Evolutionary conservation across 2,797 vertebrate species (phyloP).

Genomic region (Bucorvus abyssinicus): DNA sequence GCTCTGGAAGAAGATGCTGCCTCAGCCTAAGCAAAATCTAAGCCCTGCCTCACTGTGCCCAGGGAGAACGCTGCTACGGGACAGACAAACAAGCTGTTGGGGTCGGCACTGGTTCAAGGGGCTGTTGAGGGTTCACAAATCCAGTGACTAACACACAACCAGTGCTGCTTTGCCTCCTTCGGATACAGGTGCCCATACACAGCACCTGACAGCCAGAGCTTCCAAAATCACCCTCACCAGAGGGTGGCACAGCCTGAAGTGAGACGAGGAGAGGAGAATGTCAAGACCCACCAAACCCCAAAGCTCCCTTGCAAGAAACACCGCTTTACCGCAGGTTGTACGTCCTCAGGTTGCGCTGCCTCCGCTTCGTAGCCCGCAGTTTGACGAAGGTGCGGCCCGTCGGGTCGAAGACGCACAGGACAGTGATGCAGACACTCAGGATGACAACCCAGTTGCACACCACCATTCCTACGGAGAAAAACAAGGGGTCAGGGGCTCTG

Average conservation of each 20-base stretch:
- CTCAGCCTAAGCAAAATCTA: background rate
- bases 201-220: background rate
- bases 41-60: background rate
- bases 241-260: background rate
- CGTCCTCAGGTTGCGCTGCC: conserved; percentile 94
- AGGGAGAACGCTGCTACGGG: background rate
- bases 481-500: background rate
- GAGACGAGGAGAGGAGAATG: background rate
- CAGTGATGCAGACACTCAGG: conserved; percentile 95
- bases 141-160: background rate
- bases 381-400: conserved; percentile 98
- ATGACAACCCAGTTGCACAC: conserved; percentile 99
- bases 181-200: background rate
- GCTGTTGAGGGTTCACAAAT: background rate
- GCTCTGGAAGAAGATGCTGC: background rate
- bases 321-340: conserved; percentile 89
- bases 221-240: background rate
- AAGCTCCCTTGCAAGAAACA: fast-evolving
- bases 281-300: background rate
- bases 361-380: conserved; percentile 92
- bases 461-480: conserved; percentile 84
- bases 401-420: conserved; percentile 96
- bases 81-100: background rate
- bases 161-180: background rate
- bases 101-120: background rate